phyloP scores from a whole-genome alignment of 2,113 vertebrate genomes.

The Shinisaurus crocodilurus region DNA sequence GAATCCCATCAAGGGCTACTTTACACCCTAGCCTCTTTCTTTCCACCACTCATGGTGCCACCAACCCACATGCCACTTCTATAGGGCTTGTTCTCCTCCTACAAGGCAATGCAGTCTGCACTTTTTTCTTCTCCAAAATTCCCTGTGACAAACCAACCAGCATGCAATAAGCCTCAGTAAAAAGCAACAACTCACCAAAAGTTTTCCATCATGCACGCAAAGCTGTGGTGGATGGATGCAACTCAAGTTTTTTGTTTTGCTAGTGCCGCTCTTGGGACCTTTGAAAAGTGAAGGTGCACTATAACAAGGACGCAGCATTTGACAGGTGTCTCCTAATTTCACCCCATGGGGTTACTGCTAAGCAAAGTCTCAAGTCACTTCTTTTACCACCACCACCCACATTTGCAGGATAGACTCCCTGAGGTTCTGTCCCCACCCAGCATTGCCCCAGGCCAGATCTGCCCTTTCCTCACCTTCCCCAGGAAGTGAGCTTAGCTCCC shows the following conservation, averaged over 20 bases:
- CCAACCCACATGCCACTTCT: too few species aligned
- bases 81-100: too few species aligned
- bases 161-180: not conserved
- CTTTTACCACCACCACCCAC: not conserved
- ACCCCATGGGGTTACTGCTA: not conserved
- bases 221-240: not conserved
- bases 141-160: not conserved
- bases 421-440: too few species aligned
- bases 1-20: conserved; percentile 9
- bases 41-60: too few species aligned
- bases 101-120: not conserved
- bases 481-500: conserved; percentile 34
- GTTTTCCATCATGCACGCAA: not conserved
- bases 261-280: not conserved
- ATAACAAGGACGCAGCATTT: not conserved
- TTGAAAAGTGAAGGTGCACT: not conserved
- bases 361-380: not conserved
- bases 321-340: not conserved
- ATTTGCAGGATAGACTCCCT: not conserved
- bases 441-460: not conserved
- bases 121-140: not conserved
- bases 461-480: not conserved
- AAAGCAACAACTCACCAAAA: too few species aligned
- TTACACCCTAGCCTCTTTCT: not conserved
- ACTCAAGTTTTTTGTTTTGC: too few species aligned